Evolutionary conservation across 2,113 vertebrate species (phyloP).

Genomic region (Siphamia tubifer): DNA sequence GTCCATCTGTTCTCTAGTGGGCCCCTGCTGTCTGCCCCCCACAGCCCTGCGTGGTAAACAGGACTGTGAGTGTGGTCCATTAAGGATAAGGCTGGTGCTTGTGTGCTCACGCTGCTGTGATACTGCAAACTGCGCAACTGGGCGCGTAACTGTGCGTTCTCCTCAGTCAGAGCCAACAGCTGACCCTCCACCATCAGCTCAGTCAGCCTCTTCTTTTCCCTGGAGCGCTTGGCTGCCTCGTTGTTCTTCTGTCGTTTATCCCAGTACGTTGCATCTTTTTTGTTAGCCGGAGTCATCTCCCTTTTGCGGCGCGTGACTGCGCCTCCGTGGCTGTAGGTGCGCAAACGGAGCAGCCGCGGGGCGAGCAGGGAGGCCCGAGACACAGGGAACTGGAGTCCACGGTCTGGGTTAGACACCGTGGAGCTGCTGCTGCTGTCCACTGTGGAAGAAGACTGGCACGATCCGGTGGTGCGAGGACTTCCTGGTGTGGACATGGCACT

Average conservation of each 20-base stretch:
- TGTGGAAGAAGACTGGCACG: slow-evolving; percentile 27
- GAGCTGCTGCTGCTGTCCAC: slow-evolving; percentile 3
- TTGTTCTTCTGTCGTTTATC: slow-evolving; percentile 79
- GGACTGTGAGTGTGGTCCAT: not conserved
- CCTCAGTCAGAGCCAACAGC: slow-evolving; percentile 72
- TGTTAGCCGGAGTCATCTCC: slow-evolving; percentile 69
- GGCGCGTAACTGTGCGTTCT: slow-evolving; percentile 72
- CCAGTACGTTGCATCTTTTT: slow-evolving; percentile 80
- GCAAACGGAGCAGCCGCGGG: slow-evolving; percentile 12
- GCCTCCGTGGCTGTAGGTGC: not conserved
- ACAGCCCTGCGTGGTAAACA: slow-evolving; percentile 7
- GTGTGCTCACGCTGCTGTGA: slow-evolving; percentile 13
- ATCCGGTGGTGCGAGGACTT: not conserved
- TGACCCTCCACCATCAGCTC: slow-evolving; percentile 75
- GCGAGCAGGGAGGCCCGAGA: not conserved
- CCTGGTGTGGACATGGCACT: slow-evolving; percentile 43
- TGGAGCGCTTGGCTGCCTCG: slow-evolving; percentile 74
- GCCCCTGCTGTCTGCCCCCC: not conserved
- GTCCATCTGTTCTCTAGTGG: not conserved
- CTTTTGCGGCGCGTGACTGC: slow-evolving; percentile 55
- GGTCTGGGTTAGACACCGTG: not conserved
- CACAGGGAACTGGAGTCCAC: not conserved
- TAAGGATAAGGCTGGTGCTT: no score
- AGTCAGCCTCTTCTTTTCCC: slow-evolving; percentile 69
- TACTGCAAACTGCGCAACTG: slow-evolving; percentile 69